Conservation (phyloP, 2,797 vertebrate species). For the Cossypha polioptera region DNA sequence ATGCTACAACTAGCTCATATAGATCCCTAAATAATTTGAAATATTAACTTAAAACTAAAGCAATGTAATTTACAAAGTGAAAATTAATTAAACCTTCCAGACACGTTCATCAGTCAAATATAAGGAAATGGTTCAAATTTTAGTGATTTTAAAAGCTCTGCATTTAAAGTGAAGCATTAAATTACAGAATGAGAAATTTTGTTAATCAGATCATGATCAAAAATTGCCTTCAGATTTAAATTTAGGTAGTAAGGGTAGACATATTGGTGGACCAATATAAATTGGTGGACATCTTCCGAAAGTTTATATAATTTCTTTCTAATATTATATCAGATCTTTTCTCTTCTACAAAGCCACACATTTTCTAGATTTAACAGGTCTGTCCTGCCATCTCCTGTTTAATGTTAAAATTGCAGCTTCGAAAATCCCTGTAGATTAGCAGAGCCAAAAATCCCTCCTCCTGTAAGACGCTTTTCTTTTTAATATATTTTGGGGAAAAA, state of each 20-base stretch:
- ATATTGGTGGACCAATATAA: background rate
- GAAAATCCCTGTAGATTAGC: background rate
- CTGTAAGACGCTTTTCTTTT: background rate
- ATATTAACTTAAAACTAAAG: background rate
- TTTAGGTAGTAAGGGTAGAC: background rate
- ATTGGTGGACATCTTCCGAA: background rate
- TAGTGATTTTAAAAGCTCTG: background rate
- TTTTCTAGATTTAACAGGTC: background rate
- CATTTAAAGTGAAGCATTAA: background rate
- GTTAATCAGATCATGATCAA: background rate
- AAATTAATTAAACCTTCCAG: background rate
- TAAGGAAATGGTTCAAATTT: background rate
- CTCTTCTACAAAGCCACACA: fast-evolving
- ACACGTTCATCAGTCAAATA: background rate
- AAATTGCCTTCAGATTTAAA: background rate
- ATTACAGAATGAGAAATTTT: background rate
- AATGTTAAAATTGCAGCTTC: background rate
- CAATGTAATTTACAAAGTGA: background rate
- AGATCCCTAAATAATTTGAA: background rate
- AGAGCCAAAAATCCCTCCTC: background rate
- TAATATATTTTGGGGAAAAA: background rate
- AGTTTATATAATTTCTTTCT: background rate
- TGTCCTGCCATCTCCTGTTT: constrained; percentile 17
- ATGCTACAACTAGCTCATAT: background rate
- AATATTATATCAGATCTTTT: fast-evolving